Base-by-base conservation (phyloP, 2,113 vertebrate genomes). In the Hyla sarda region DNA sequence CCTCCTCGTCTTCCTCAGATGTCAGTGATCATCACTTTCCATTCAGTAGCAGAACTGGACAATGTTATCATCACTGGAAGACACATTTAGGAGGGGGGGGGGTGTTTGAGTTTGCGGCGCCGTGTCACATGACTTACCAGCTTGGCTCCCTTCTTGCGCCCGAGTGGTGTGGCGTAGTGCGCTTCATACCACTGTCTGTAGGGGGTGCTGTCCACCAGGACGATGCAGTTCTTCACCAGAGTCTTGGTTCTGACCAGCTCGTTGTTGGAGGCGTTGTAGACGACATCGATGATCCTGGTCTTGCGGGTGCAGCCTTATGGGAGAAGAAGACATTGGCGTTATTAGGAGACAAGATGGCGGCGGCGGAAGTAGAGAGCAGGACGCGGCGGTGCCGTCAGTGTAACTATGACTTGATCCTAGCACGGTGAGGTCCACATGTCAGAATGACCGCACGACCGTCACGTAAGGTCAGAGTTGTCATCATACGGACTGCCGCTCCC, bases 221-320 rank as follows among this genome's bases (percentile, higher is more conserved):
- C 94, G 0, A 99, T 96, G 90, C 98, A 99, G 89, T 99, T 99
- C 95, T 99, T 99, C 91, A 99, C 98, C 92, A 99, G 92, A 23
- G 98, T 99, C 92, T 99, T 99, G 72, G 98, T 99, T 90, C 98
- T 94, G 89, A 99, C 98, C 92, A 99, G 93, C 88, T 99, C 98
- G 0, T 99, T 99, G 95, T 99, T 99, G 82, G 98, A 99, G 14
- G 98, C 98, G 0, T 99, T 99, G 94, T 99, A 99, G 88, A 99
- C 97, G 0, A 99, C 98, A 37, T 99, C 98, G 0, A 99, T 99
- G 88, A 99, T 97, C 83, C 98, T 97, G 84, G 98, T 99, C 90
- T 99, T 99, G 3, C 98, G 95, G 77, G 98, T 99, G 91, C 98
- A 99, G 91, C 98, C 98, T 99, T 90, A 56, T 72, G 48, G 28